Evolutionary conservation across 2,888 invertebrate species (phyloP).

Genomic region (Drosophila rubida): DNA sequence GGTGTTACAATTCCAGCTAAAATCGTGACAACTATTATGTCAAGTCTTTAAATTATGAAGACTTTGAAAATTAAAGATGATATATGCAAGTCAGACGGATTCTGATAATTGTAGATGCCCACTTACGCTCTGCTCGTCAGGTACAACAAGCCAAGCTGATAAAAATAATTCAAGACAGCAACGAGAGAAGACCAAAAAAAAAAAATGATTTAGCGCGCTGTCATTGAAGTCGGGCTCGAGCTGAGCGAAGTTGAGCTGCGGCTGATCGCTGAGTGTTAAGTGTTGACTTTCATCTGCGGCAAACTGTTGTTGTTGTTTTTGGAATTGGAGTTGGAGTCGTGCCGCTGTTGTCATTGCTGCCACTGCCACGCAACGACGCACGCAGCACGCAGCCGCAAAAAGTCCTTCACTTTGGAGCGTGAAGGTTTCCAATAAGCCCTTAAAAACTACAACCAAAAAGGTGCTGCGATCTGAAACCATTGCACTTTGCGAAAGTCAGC

Average conservation of each 20-base stretch:
- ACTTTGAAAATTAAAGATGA: no score
- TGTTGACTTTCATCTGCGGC: slow-evolving; percentile 80
- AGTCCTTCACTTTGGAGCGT: slow-evolving; percentile 79
- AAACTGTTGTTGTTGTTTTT: slow-evolving; percentile 6
- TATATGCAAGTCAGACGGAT: no score
- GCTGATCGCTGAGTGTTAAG: slow-evolving; percentile 59
- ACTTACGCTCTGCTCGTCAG: background rate
- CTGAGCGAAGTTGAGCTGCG: slow-evolving; percentile 15
- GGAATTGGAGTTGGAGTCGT: slow-evolving; percentile 43
- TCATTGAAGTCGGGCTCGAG: slow-evolving; percentile 65
- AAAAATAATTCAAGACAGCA: slow-evolving; percentile 61
- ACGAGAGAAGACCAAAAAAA: slow-evolving; percentile 28
- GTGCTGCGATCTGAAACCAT: slow-evolving; percentile 26
- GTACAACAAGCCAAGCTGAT: slow-evolving; percentile 54
- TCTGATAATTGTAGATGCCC: background rate
- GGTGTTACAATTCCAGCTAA: no score
- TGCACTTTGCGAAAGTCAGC: slow-evolving; percentile 63
- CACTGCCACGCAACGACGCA: slow-evolving; percentile 61
- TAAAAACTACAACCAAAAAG: slow-evolving; percentile 14
- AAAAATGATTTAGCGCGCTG: slow-evolving; percentile 72
- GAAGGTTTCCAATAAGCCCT: slow-evolving; percentile 74
- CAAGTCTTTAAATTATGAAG: no score
- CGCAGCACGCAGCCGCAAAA: slow-evolving; percentile 61
- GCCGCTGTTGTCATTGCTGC: slow-evolving; percentile 53
- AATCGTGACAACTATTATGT: no score